Evolutionary conservation across 2,797 vertebrate species (phyloP), one percentile per base, ranked within the genome.

Genomic region (Chrysocyon brachyurus): DNA sequence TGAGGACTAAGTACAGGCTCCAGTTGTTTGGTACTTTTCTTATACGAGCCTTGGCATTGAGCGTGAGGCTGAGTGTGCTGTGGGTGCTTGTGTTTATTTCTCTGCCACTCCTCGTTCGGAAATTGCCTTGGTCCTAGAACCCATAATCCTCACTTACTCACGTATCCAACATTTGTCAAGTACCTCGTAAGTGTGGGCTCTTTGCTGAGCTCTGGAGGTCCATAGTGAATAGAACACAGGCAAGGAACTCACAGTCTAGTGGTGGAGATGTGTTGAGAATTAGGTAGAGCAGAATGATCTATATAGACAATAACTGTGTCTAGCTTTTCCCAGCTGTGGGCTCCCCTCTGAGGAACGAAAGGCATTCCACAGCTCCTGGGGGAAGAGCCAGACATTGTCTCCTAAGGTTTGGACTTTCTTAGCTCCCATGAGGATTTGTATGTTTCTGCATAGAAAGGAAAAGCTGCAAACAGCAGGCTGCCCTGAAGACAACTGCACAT

Each of bases 281-380:
- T 92, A 94, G 64, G 86, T 79, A n/a, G 59, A 89, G 36, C 46
- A 94, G 77, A 90, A 92, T 95, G 82, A 78, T 36, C 63, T 59
- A 31, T 17, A 85, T 66, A 79, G 52, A 96, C 94, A 87, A 93
- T 83, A 96, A 75, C 49, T 33, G 33, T 54, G 31, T 66, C 49
- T 73, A 33, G 19, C 68, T 95, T 95, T 91, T 87, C 81, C 94
- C 57, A 94, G 77, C 52, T 83, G 24, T 31, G 86, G n/a, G 46
- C 68, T 96, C 56, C 87, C 59, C 87, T 93, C 91, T 91, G 82
- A 96, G 83, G 92, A 95, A 94, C 75, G 66, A 96, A 95, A 96
- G 66, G 40, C 70, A 73, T 96, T 78, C n/a, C 10, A 70, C 19
- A 2, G 5, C 10, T 78, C 40, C 36, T 33, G 7, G 12, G 36